phyloP scores from a whole-genome alignment of 1,140 invertebrate genomes.

The Papilio dardanus region DNA sequence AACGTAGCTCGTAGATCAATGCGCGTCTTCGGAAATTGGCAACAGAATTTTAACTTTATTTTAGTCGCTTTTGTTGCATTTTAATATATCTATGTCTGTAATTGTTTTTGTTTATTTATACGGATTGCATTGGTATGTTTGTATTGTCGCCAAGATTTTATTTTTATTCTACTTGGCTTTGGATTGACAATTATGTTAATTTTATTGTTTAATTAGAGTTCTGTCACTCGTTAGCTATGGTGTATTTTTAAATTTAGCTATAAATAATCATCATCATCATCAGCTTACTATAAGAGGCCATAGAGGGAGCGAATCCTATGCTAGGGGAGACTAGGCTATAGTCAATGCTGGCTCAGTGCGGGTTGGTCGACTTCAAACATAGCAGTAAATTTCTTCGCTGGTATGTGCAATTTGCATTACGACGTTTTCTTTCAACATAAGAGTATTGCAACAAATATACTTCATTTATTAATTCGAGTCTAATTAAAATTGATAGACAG shows the following conservation, averaged over 20 bases:
- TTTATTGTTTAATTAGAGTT: not conserved
- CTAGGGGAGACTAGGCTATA: too few relatives aligned
- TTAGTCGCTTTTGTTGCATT: not conserved
- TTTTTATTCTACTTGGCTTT: conserved; percentile 16
- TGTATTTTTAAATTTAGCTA: not conserved
- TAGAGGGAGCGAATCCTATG: too few relatives aligned
- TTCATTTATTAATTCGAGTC: not conserved
- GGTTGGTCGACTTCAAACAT: too few relatives aligned
- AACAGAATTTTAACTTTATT: not conserved
- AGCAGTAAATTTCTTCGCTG: too few relatives aligned
- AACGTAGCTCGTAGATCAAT: conserved; percentile 19
- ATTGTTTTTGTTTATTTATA: conserved; percentile 12
- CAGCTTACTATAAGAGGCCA: too few relatives aligned
- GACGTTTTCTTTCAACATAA: too few relatives aligned
- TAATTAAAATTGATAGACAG: not conserved
- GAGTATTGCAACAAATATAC: not conserved
- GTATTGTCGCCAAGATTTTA: conserved; percentile 23
- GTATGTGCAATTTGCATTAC: too few relatives aligned
- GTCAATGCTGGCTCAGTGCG: too few relatives aligned
- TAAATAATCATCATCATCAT: too few relatives aligned
- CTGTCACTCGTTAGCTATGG: not conserved
- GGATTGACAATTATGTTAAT: not conserved
- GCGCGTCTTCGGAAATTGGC: conserved; percentile 30
- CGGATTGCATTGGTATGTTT: not conserved
- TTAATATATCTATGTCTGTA: conserved; percentile 3